Evolutionary conservation across 2,113 vertebrate genomes (phyloP).

Genomic region (Mobula birostris): DNA sequence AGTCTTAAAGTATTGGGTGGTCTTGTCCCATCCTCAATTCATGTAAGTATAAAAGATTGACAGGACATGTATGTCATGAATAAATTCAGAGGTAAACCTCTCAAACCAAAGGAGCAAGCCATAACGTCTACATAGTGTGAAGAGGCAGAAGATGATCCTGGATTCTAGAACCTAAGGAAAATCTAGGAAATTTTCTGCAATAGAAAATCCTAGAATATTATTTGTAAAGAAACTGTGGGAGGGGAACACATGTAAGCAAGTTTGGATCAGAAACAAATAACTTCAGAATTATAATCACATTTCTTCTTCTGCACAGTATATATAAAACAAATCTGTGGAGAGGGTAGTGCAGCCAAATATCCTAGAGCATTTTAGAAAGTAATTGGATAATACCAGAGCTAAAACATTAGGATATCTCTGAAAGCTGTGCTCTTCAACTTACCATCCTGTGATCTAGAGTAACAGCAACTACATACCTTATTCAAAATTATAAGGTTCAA

Average conservation of each 20-base stretch:
- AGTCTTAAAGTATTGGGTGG: too few species aligned
- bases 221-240: background rate
- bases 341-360: background rate
- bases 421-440: background rate
- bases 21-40: too few species aligned
- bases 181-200: background rate
- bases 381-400: background rate
- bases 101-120: background rate
- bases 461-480: background rate
- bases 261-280: too few species aligned
- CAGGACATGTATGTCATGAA: background rate
- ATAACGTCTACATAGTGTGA: background rate
- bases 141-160: background rate
- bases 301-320: background rate
- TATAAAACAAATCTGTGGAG: background rate
- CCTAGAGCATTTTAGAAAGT: background rate
- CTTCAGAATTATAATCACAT: too few species aligned
- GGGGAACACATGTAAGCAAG: background rate
- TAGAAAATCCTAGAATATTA: background rate
- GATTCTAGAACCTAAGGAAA: background rate
- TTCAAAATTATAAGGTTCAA: background rate
- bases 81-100: background rate
- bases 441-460: background rate
- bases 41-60: background rate
- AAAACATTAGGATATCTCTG: background rate